phyloP scores from a whole-genome alignment of 2,888 invertebrate species.

The Torymus texanus region DNA sequence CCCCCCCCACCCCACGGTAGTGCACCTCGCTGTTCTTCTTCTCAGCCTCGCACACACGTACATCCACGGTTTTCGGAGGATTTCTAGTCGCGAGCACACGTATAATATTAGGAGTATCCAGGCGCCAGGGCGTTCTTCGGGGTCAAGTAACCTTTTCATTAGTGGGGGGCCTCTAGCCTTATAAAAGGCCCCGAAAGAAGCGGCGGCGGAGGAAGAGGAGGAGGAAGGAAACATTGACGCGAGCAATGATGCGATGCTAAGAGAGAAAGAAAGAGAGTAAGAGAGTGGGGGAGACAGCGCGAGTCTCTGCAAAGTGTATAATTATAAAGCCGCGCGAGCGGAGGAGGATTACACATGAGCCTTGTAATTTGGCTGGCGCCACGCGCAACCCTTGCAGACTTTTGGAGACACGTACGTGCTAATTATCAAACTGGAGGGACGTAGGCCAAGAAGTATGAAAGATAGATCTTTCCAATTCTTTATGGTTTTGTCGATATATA shows the following conservation, averaged over 20 bases:
- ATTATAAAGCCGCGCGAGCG: constrained; percentile 67
- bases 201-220: background rate
- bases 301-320: constrained; percentile 65
- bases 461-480: constrained; percentile 24
- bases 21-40: background rate
- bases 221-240: constrained; percentile 70
- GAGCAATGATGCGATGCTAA: constrained; percentile 61
- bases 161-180: constrained; percentile 63
- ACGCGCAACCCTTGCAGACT: constrained; percentile 53
- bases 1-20: constrained; percentile 29
- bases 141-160: constrained; percentile 76
- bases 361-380: constrained; percentile 75
- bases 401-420: constrained; percentile 73
- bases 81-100: constrained; percentile 17
- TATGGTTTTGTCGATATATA: constrained; percentile 33
- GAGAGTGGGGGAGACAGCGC: constrained; percentile 26
- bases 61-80: constrained; percentile 2
- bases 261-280: constrained; percentile 33
- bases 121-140: constrained; percentile 74
- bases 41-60: background rate
- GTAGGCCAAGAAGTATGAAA: constrained; percentile 4
- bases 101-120: constrained; percentile 56
- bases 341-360: constrained; percentile 64
- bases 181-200: constrained; percentile 62
- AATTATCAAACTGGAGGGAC: constrained; percentile 68